Evolutionary conservation across 2,888 invertebrate species (phyloP).

Genomic region (Lacanobia oleracea): DNA sequence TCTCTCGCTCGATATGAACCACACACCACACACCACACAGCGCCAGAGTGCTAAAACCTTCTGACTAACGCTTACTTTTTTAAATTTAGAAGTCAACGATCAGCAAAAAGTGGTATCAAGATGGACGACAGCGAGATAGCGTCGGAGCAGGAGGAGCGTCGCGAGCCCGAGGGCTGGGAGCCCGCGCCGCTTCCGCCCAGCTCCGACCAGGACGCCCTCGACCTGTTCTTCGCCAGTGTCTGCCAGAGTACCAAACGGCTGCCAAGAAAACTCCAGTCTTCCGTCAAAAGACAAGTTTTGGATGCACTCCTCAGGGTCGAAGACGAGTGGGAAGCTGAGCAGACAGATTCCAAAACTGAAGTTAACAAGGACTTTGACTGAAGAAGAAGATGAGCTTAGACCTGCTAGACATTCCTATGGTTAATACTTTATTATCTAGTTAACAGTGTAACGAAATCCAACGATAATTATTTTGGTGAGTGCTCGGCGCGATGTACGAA

Average conservation of each 20-base stretch:
- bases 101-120: conserved; percentile 71
- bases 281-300: conserved; percentile 81
- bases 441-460: background rate
- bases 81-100: conserved; percentile 58
- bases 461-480: background rate
- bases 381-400: conserved; percentile 5
- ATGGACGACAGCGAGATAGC: conserved; percentile 75
- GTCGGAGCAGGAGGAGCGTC: conserved; percentile 73
- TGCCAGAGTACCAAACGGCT: conserved; percentile 84
- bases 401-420: conserved; percentile 20
- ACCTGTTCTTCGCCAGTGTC: conserved; percentile 87
- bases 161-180: conserved; percentile 75
- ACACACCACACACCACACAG: too few relatives aligned
- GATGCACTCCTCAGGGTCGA: conserved; percentile 82
- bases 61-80: background rate
- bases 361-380: conserved; percentile 62
- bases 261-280: conserved; percentile 76
- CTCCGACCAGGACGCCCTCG: conserved; percentile 78
- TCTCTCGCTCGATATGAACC: too few relatives aligned
- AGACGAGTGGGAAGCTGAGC: conserved; percentile 78
- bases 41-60: too few relatives aligned
- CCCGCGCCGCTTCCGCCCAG: conserved; percentile 60
- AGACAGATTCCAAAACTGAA: conserved; percentile 64
- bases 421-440: conserved; percentile 4
- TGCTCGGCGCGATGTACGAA: background rate